Conservation (phyloP, 1,140 invertebrate species). For the Drosophila bocqueti region DNA sequence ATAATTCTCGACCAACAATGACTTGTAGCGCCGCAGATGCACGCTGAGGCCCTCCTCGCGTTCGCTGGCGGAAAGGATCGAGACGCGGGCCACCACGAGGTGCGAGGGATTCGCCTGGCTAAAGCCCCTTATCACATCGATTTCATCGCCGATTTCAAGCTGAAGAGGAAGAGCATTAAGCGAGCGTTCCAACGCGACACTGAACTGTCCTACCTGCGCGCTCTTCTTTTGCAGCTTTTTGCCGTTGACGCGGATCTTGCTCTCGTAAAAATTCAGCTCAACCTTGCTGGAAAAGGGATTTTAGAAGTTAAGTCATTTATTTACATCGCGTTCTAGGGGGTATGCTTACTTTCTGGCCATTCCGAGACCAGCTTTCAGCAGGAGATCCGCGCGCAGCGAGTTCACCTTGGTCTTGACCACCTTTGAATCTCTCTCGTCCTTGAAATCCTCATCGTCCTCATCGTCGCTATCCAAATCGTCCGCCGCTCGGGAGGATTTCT, state of each 20-base stretch:
- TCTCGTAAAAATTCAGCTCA: constrained; percentile 88
- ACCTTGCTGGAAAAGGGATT: constrained; percentile 86
- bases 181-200: neutral
- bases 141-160: constrained; percentile 87
- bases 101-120: constrained; percentile 87
- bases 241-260: constrained; percentile 89
- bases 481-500: constrained; percentile 55
- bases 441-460: constrained; percentile 76
- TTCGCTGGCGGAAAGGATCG: constrained; percentile 85
- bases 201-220: constrained; percentile 78
- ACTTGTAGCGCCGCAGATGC: constrained; percentile 87
- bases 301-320: neutral
- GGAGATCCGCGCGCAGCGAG: constrained; percentile 88
- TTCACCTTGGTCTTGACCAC: constrained; percentile 87
- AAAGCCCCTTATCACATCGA: constrained; percentile 87
- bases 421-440: constrained; percentile 86
- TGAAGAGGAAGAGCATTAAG: constrained; percentile 49
- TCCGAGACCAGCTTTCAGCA: constrained; percentile 89
- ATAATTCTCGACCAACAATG: constrained; percentile 88
- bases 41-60: constrained; percentile 85
- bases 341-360: constrained; percentile 88
- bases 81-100: constrained; percentile 87
- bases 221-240: constrained; percentile 88
- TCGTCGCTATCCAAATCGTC: constrained; percentile 76
- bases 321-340: neutral